Base-by-base conservation (phyloP, 2,113 vertebrate species). In the Eurystomus gularis region DNA sequence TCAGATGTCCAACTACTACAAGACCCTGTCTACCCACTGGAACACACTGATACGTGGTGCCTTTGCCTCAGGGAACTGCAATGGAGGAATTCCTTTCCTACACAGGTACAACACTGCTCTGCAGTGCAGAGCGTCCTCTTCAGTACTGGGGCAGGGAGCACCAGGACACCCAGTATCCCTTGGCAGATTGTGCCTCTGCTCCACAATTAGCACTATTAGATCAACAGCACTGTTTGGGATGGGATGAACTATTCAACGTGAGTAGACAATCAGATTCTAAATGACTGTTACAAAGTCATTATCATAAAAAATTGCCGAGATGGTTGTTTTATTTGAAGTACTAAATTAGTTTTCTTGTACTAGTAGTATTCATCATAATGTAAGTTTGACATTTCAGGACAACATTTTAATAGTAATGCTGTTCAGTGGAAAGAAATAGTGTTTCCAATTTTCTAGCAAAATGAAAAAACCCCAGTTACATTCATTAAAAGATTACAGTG, bases 231-330 rank as follows among this genome's bases (percentile, higher is more conserved):
- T 65, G 0, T 51, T 70, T 81, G 54, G 55, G 70, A 73, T 77
- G 80, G 82, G 92, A 92, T 88, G 86, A 88, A 57, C 81, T 84
- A 35, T 37, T 82, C 2, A 1, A 84, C 7, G 2, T 7, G 58
- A 90, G 79, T 1, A 92, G 86, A 83, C 62, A 72, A 93, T 83
- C 64, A 73, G 82, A 73, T 95, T 93, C 76, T 58, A 92, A 94
- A 88, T 80, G 79, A 93, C 52, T 31, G 57, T 76, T 77, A 88
- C 37, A 48, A 93, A 93, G 58, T 88, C 82, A 93, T 95, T 95
- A 96, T 33, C 95, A 94, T 92, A 83, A 96, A 92, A 95, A 95
- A 95, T 88, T 93, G 80, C 95, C 76, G 86, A 58, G 86, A 94
- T 0, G 0, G 54, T 90, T 93, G 79, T 58, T 96, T 94, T 81